Conservation (phyloP, 2,797 vertebrate species). For the Triplophysa bombifrons region DNA sequence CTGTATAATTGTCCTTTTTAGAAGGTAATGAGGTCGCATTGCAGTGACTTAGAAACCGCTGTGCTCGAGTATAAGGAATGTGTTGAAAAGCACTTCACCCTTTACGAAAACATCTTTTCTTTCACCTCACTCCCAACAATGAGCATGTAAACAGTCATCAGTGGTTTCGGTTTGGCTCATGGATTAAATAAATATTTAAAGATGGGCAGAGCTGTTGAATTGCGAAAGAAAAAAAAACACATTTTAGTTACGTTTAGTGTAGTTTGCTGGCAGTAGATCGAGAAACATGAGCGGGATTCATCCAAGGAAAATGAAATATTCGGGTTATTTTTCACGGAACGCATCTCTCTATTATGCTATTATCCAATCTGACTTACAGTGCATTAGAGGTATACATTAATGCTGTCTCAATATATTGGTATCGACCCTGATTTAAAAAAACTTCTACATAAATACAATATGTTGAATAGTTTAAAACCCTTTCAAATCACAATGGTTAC, state of each 20-base stretch:
- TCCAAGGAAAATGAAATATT: not conserved
- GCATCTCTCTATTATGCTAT: not conserved
- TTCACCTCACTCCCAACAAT: constrained; percentile 31
- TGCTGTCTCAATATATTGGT: too few species aligned
- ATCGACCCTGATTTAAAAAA: too few species aligned
- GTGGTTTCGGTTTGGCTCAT: constrained; percentile 3
- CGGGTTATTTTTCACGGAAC: not conserved
- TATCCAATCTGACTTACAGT: too few species aligned
- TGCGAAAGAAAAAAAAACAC: not conserved
- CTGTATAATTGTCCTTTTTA: constrained; percentile 63
- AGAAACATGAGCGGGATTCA: constrained; percentile 3
- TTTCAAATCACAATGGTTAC: too few species aligned
- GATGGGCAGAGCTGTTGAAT: constrained; percentile 34
- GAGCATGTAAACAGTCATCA: constrained; percentile 31
- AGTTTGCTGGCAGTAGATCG: not conserved
- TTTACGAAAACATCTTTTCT: constrained; percentile 53
- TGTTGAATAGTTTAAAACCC: too few species aligned
- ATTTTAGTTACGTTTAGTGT: not conserved
- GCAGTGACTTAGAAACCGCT: constrained; percentile 68
- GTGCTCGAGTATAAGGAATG: constrained; percentile 59
- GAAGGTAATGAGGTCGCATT: constrained; percentile 66
- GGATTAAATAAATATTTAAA: constrained; percentile 27
- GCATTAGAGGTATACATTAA: too few species aligned
- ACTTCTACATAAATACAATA: too few species aligned
- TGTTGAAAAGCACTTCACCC: constrained; percentile 68